phyloP scores from a whole-genome alignment of 92 coral and sea anemone species.

The Porites evermanni region DNA sequence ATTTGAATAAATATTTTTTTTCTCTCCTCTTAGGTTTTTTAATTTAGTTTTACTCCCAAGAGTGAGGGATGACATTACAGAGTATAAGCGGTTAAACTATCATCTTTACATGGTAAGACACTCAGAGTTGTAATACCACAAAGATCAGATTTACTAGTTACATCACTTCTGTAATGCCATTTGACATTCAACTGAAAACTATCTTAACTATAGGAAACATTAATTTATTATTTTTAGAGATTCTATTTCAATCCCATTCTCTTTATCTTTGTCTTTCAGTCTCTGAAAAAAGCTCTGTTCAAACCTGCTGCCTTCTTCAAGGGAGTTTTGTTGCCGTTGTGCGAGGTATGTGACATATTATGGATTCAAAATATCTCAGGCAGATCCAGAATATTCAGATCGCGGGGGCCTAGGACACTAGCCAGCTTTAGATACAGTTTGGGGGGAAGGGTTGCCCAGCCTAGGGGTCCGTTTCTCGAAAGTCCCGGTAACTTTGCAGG shows the following conservation, averaged over 20 bases:
- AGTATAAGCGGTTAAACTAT: slow-evolving; percentile 94
- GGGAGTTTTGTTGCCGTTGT: slow-evolving; percentile 91
- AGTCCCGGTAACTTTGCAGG: no score
- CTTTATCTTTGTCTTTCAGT: slow-evolving; percentile 53
- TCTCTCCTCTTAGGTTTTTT: slow-evolving; percentile 72
- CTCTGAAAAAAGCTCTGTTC: slow-evolving; percentile 93
- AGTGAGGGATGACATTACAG: slow-evolving; percentile 95
- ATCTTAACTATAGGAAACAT: no score
- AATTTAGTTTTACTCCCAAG: slow-evolving; percentile 91
- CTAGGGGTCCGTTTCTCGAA: no score
- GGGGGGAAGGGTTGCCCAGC: no score
- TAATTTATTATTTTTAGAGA: neutral
- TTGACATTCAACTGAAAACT: neutral
- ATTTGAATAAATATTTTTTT: neutral
- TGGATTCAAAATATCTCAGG: neutral
- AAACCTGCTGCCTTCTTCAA: slow-evolving; percentile 99
- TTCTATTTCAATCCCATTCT: neutral
- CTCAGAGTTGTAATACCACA: neutral
- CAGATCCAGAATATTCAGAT: no score
- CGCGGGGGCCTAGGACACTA: no score
- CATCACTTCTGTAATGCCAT: no score
- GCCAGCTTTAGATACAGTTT: no score
- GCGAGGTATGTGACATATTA: slow-evolving; percentile 74
- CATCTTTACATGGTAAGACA: slow-evolving; percentile 90
- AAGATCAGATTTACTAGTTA: no score